Evolutionary conservation across 2,797 vertebrate genomes (phyloP), one percentile per base, ranked within the genome.

Genomic region (Amblyopsis hoosieri): DNA sequence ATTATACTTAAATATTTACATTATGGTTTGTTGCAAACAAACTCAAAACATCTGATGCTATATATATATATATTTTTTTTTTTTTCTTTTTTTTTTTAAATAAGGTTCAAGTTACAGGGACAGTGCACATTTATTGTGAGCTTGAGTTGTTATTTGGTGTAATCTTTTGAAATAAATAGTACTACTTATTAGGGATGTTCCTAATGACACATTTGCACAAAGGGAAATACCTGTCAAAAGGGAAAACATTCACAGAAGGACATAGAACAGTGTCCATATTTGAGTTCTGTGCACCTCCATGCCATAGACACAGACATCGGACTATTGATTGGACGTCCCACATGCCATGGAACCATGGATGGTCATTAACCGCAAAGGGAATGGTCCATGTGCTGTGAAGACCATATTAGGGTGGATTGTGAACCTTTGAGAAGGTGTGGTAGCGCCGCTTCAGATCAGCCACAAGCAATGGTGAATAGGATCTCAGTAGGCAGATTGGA

Each of bases 151-250:
- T 55, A 55, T 33, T 37, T 55, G 23, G 12, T 23, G 4, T 12
- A 12, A 29, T 37, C 19, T 37, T 54, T n/a, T 51, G 9, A 7
- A 37, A 7, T 37, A 37, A 37, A 37, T 8, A 37, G 1, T 37
- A 23, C 23, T 23, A 23, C 23, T 23, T 23, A 23, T 23, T 23
- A 23, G 0, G 0, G 23, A 23, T 23, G 23, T 37, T 37, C 9
- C 37, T 37, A 37, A 9, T 37, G 37, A 6, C 37, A 37, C 37
- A 9, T 52, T 17, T 15, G 17, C 4, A 15, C 49, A 9, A 15
- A 51, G 8, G 10, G 49, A 51, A 51, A 51, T 51, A n/a, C 49
- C 49, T 51, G 49, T 51, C 4, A 51, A 51, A 51, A 51, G 10
- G 49, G 49, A 51, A 51, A 51, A 9, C n/a, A 17, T 51, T 14